Evolutionary conservation across 2,113 vertebrate genomes (phyloP).

Genomic region (Spilogale gracilis): DNA sequence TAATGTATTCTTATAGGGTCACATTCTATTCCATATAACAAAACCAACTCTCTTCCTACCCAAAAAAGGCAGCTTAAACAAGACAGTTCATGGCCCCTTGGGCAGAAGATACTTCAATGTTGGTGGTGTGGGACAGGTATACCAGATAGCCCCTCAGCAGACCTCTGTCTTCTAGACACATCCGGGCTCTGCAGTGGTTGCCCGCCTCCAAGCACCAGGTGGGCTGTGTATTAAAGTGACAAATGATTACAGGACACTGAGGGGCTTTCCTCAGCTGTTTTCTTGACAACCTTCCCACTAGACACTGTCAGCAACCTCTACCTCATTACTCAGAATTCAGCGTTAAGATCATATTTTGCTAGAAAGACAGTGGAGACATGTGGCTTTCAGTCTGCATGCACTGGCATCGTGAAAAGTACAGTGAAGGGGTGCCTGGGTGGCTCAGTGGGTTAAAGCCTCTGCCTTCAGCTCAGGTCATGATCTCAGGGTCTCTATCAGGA

Average conservation of each 20-base stretch:
- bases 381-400: background rate
- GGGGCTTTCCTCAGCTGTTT: background rate
- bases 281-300: background rate
- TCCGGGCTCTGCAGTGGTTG: background rate
- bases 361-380: background rate
- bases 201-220: background rate
- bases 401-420: background rate
- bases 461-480: no score
- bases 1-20: background rate
- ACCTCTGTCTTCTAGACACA: background rate
- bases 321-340: background rate
- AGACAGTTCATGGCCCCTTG: background rate
- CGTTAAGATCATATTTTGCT: background rate
- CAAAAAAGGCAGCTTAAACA: background rate
- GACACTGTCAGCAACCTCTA: background rate
- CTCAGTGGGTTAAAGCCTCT: no score
- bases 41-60: background rate
- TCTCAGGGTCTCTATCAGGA: background rate
- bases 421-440: background rate
- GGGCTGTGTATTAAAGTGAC: background rate
- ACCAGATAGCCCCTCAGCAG: background rate
- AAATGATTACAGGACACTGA: background rate
- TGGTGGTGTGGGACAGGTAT: no score
- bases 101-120: background rate
- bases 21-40: background rate